Base-by-base conservation (phyloP, 2,797 vertebrate species). In the Poliocrania exsul region DNA sequence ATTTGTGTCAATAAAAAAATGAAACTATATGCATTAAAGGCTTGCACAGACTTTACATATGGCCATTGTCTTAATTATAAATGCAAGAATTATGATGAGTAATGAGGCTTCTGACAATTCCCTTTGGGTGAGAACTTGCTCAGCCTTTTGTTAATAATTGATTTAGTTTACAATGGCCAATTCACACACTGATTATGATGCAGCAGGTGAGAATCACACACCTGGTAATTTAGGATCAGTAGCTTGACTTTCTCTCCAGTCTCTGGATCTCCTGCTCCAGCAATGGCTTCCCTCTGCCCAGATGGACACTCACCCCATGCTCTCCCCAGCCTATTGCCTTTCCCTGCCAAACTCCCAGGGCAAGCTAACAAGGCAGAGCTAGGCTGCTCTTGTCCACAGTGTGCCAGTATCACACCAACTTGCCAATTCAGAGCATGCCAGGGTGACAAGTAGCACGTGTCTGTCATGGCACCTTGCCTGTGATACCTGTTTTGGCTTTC, bases 381-480 rank as follows among this genome's bases (percentile, higher is more conserved):
- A 28, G 17, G 31, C 29, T 70, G 35, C 28, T 90, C 20, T 56
- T n/a, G 64, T 35, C 29, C 60, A 26, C 11, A 18, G 28, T 1
- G 5, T 61, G 31, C 53, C 81, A 86, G 21, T 20, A 44, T 19
- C 44, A 69, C 31, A 46, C 16, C 42, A 50, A 26, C 18, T 66
- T 78, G 57, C 35, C 38, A 66, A 35, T 19, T 78, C 57, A 24
- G 35, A 81, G 40, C 40, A 47, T 2, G 16, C 11, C 53, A 53
- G 18, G n/a, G 47, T 83, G 72, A 60, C 31, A 42, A 71, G 40
- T 2, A 8, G 33, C 33, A 23, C 5, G 16, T 65, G 20, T 28
- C 50, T 60, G 56, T 29, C 37, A 31, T 0, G 0, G 64, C 35
- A 77, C 42, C 29, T 13, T 26, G n/a, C 26, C 50, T 0, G 0